A percentile compares a stretch with the other conserved stretches of the same genome.
These are phyloP conservation scores for Diloba caeruleocephala DNA, from an alignment of 2,888 invertebrate genomes.

Conservation along the genomic window DNA sequence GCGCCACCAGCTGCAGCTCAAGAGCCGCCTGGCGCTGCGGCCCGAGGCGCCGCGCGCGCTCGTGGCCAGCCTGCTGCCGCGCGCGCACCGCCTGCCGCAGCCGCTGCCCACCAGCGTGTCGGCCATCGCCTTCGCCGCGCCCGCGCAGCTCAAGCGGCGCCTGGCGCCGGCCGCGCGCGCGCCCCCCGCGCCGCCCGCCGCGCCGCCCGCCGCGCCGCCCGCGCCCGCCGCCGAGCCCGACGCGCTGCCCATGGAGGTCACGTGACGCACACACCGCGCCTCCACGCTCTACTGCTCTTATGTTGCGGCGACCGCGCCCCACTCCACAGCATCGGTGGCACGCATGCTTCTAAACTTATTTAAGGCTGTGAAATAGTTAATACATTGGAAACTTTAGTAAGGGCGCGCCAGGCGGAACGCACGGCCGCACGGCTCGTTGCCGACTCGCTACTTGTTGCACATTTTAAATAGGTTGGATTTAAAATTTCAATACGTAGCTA, in stretches of 20 bases:
- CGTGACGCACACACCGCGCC: conserved; percentile 73
- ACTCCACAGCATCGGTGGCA: neutral
- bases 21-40: conserved; percentile 56
- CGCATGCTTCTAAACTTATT: conserved; percentile 63
- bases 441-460: neutral
- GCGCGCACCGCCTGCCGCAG: conserved; percentile 61
- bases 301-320: too few species aligned
- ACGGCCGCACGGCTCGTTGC: neutral
- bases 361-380: conserved; percentile 85
- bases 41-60: conserved; percentile 63
- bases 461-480: neutral
- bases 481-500: neutral
- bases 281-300: too few species aligned
- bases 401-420: conserved; percentile 46
- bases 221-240: conserved; percentile 37
- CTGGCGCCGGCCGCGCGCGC: too few species aligned
- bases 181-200: conserved; percentile 30
- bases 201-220: conserved; percentile 21
- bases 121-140: conserved; percentile 34
- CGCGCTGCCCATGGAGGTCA: conserved; percentile 83
- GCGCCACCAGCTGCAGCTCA: conserved; percentile 76
- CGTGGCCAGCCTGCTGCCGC: conserved; percentile 69
- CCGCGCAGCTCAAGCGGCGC: conserved; percentile 27
- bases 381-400: conserved; percentile 58
- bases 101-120: conserved; percentile 30